phyloP scores from a whole-genome alignment of 1,140 invertebrate genomes.

The Meloidogyne chitwoodi region DNA sequence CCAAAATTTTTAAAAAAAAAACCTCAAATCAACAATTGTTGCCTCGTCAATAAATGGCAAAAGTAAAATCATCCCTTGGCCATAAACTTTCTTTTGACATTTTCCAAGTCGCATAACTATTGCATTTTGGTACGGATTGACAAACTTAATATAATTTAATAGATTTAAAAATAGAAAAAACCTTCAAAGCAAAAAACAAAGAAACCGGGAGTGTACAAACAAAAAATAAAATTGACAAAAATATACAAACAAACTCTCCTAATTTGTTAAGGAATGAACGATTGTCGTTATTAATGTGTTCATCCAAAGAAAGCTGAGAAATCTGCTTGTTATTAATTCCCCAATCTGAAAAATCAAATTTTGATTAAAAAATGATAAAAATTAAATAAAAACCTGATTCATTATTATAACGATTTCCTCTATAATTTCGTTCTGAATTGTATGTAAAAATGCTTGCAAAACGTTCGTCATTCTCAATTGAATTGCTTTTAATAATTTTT shows the following conservation, averaged over 20 bases:
- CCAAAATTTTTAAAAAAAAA: background rate
- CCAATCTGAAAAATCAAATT: background rate
- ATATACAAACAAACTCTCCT: slow-evolving; percentile 17
- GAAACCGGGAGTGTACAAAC: slow-evolving; percentile 40
- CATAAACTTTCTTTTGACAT: slow-evolving; percentile 25
- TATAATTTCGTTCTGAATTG: slow-evolving; percentile 42
- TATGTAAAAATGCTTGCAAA: slow-evolving; percentile 38
- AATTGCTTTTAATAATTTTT: background rate
- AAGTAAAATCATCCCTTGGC: slow-evolving; percentile 35
- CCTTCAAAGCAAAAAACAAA: slow-evolving; percentile 42
- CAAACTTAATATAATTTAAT: slow-evolving; percentile 22
- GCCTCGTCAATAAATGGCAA: slow-evolving; percentile 44
- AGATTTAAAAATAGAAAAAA: background rate
- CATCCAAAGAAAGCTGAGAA: background rate
- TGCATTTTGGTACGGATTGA: slow-evolving; percentile 32
- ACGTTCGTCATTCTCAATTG: slow-evolving; percentile 5
- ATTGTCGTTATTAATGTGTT: background rate
- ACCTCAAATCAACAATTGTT: slow-evolving; percentile 32
- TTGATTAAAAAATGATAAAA: too few species aligned
- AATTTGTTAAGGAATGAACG: background rate
- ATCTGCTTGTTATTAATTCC: background rate
- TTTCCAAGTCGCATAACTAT: slow-evolving; percentile 41
- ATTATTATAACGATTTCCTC: slow-evolving; percentile 21
- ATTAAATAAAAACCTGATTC: slow-evolving; percentile 14
- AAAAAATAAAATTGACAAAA: slow-evolving; percentile 25